Percentiles rank a stretch among this genome's conserved stretches.
Conservation (phyloP, 2,113 vertebrate genomes). For the Ursus arctos region DNA sequence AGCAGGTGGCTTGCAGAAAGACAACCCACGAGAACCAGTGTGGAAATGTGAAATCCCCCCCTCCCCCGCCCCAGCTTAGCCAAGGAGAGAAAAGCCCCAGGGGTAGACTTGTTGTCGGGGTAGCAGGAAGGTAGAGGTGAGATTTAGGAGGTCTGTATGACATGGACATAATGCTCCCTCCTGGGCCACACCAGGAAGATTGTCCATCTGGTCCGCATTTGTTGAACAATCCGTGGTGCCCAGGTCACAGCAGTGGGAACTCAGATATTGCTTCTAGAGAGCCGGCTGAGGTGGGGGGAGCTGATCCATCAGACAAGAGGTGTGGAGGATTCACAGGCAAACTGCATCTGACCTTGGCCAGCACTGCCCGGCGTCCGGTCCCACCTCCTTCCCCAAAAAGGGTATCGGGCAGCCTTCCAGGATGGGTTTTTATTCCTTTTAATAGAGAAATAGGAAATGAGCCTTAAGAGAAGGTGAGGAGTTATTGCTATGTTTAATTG, state of each 20-base stretch:
- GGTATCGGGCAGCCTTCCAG: slow-evolving; percentile 68
- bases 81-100: not conserved
- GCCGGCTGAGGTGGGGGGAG: fast-evolving
- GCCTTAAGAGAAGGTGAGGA: slow-evolving; percentile 66
- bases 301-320: not conserved
- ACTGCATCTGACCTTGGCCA: slow-evolving; percentile 28
- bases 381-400: slow-evolving; percentile 50
- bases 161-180: not conserved
- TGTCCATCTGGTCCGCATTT: no score
- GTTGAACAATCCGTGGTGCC: not conserved
- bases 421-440: slow-evolving; percentile 35
- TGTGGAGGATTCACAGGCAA: not conserved
- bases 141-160: fast-evolving
- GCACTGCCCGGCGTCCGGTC: not conserved
- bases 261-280: not conserved
- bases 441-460: slow-evolving; percentile 77
- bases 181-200: not conserved
- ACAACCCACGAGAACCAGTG: not conserved
- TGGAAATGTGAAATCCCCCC: not conserved
- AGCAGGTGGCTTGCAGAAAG: not conserved
- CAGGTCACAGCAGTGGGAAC: not conserved
- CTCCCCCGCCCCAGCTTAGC: no score
- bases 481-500: slow-evolving; percentile 74
- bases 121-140: not conserved
- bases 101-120: not conserved